Conservation (phyloP, 1,140 invertebrate species). For the Nomia melanderi region DNA sequence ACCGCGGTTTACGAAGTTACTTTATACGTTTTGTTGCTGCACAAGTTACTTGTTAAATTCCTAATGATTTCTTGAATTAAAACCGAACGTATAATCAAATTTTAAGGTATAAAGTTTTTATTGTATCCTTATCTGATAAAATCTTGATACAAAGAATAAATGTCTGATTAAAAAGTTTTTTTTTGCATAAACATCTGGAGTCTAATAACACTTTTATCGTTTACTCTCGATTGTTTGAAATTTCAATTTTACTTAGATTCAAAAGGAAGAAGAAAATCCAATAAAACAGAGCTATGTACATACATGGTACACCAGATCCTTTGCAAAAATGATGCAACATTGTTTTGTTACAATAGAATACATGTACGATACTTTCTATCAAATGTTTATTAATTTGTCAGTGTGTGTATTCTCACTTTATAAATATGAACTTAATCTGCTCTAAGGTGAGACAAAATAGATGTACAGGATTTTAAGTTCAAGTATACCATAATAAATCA, state of each 20-base stretch:
- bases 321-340: conserved; percentile 1
- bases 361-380: conserved; percentile 1
- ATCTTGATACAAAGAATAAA: background rate
- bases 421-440: conserved; percentile 1
- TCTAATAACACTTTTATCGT: no score
- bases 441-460: background rate
- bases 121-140: background rate
- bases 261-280: background rate
- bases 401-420: background rate
- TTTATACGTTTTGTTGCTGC: background rate
- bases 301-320: background rate
- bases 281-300: background rate
- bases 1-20: background rate
- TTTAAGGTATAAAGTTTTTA: background rate
- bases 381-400: background rate
- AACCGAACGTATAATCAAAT: background rate
- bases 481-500: background rate
- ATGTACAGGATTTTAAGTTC: background rate
- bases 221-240: background rate
- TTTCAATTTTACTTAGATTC: background rate
- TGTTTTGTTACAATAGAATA: background rate
- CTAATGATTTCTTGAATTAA: background rate
- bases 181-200: no score
- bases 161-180: background rate
- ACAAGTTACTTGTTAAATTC: no score